Conservation (phyloP, 2,113 vertebrate genomes). For the Phaethon lepturus region DNA sequence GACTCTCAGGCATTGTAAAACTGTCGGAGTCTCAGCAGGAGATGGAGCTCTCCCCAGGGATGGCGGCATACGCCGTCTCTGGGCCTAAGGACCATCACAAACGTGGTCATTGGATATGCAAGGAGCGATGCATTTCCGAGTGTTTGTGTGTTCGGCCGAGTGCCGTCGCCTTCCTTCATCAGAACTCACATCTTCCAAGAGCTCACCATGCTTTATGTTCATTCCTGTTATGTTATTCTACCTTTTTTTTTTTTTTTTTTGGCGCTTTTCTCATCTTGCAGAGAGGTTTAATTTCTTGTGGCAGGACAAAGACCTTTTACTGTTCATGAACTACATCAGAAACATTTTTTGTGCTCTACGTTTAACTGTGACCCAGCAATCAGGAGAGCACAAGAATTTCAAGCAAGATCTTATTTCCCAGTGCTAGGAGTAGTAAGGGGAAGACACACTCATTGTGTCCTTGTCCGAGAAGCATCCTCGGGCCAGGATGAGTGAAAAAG, state of each 20-base stretch:
- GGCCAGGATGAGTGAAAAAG: not conserved
- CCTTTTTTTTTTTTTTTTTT: not conserved
- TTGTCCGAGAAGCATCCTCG: rapidly evolving
- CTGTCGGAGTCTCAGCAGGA: not conserved
- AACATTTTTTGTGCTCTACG: not conserved
- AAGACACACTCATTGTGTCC: not conserved
- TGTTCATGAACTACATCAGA: not conserved
- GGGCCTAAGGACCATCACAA: not conserved
- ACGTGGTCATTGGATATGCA: not conserved
- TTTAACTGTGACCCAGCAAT: not conserved
- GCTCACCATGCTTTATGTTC: not conserved
- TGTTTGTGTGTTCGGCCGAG: not conserved
- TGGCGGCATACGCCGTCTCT: not conserved
- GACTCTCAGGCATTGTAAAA: not conserved
- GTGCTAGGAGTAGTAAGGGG: not conserved
- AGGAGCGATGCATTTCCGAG: not conserved
- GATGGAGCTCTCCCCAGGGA: not conserved
- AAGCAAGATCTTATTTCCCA: not conserved
- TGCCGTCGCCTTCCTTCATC: not conserved
- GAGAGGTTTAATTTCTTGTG: not conserved
- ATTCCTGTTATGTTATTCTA: not conserved
- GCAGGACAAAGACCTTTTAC: not conserved
- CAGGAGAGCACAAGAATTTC: not conserved
- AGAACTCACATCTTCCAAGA: not conserved
- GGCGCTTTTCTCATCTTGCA: not conserved